These are phyloP conservation scores for Tenualosa ilisha DNA, from an alignment of 2,797 vertebrate genomes.

Conservation along the genomic window DNA sequence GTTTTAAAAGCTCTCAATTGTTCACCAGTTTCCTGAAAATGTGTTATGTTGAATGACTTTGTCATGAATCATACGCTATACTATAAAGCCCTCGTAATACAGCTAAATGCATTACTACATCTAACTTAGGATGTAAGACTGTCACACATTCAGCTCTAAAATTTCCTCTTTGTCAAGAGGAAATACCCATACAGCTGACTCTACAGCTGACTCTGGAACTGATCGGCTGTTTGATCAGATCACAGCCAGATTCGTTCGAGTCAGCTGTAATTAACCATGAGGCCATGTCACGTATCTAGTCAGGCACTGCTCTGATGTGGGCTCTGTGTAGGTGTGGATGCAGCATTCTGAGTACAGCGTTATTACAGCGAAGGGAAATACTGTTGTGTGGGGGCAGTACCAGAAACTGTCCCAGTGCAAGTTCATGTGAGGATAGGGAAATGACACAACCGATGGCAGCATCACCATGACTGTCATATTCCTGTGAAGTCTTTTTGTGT, in stretches of 20 bases:
- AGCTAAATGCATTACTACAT: too few species aligned
- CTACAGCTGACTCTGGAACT: neutral
- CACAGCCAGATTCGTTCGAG: neutral
- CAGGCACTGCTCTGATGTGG: slow-evolving; percentile 15
- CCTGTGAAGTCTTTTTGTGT: neutral
- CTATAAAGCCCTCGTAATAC: too few species aligned
- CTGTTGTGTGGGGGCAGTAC: neutral
- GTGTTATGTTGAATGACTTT: too few species aligned
- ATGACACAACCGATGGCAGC: neutral
- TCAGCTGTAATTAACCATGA: neutral
- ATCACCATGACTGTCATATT: neutral
- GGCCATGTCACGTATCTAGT: neutral
- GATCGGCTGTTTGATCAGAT: neutral
- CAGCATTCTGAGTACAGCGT: neutral
- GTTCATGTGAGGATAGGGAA: neutral
- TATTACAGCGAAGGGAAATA: neutral
- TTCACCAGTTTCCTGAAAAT: neutral
- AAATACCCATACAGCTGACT: neutral
- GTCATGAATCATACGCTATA: too few species aligned
- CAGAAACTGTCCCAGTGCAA: neutral
- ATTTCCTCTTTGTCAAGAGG: neutral
- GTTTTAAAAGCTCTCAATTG: neutral
- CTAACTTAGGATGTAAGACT: neutral
- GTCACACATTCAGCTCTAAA: neutral
- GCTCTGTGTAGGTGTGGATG: neutral